Evolutionary conservation across 1,140 invertebrate genomes (phyloP).

Genomic region (Tenebrio molitor): DNA sequence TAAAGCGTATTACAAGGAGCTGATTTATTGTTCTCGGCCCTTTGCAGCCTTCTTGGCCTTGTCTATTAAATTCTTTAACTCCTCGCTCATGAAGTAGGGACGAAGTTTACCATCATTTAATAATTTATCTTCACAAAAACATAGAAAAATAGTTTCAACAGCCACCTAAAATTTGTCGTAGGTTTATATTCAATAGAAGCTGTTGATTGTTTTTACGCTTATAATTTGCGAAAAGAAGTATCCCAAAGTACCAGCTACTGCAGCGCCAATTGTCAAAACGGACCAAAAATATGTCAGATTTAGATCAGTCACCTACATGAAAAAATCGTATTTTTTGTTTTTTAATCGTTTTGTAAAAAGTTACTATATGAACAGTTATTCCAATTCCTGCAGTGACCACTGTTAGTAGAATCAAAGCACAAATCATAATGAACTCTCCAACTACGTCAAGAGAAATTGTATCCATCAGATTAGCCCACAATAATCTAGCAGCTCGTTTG

Average conservation of each 20-base stretch:
- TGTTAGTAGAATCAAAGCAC: neutral
- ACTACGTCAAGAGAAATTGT: neutral
- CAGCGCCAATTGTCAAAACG: neutral
- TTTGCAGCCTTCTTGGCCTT: neutral
- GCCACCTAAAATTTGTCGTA: constrained; percentile 4
- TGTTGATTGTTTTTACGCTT: neutral
- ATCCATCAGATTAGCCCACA: constrained; percentile 10
- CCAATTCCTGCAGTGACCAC: neutral
- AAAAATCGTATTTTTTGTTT: too few species aligned
- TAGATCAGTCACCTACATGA: too few species aligned
- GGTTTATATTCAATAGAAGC: too few species aligned
- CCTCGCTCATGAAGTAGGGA: neutral
- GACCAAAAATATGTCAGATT: neutral
- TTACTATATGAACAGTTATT: neutral
- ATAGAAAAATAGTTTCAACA: constrained; percentile 19
- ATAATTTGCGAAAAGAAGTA: neutral
- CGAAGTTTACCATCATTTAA: neutral
- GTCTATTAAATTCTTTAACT: neutral
- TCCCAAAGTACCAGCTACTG: neutral
- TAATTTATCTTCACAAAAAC: constrained; percentile 27
- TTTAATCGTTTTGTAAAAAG: too few species aligned
- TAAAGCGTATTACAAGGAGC: too few species aligned
- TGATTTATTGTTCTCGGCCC: neutral
- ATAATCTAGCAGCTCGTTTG: neutral
- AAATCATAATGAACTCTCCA: neutral